Evolutionary conservation across 2,888 invertebrate genomes (phyloP), one percentile per base, ranked within the genome.

Genomic region (Apodemia zela): DNA sequence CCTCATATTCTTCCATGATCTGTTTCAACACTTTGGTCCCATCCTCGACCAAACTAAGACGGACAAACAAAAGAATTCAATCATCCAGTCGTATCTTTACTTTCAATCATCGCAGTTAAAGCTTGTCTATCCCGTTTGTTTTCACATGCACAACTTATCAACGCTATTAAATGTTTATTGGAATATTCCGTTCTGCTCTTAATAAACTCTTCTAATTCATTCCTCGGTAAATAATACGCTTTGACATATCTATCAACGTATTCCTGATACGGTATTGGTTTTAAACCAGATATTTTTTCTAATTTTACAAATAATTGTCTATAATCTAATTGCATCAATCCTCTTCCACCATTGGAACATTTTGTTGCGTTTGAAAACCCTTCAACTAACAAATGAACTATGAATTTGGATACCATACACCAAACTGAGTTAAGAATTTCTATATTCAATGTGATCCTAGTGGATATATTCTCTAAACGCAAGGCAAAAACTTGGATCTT

Each of bases 321-420:
- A 77, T 98, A 99, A 91, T 99, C 99, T 25, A 99, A 90, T 79
- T 99, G 99, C 99, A 99, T 99, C 11, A 99, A 86, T 0, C 98
- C 99, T 49, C 99, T 92, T 0, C 99, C 99, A 29, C 98, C 99
- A 72, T 98, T 98, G 0, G 98, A 96, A 85, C 99, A 99, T 81
- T 98, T 98, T 68, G 96, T 97, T 0, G 97, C 96, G 75, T 95
- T 96, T 0, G 98, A 95, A 87, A 96, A 98, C 38, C 98, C 99
- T 91, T 99, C 99, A 0, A 99, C 98, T 68, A 99, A 91, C 38
- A 97, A 94, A 78, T 97, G 96, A 6, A 97, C 96, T 8, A 97
- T 94, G 65, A 97, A 95, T 78, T 97, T 95, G 0, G 98, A 95
- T 60, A 97, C 94, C 81, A 96, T 96, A 75, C 97, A 95, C 99